phyloP scores from a whole-genome alignment of 2,113 vertebrate genomes.

The Nesogale talazaci region DNA sequence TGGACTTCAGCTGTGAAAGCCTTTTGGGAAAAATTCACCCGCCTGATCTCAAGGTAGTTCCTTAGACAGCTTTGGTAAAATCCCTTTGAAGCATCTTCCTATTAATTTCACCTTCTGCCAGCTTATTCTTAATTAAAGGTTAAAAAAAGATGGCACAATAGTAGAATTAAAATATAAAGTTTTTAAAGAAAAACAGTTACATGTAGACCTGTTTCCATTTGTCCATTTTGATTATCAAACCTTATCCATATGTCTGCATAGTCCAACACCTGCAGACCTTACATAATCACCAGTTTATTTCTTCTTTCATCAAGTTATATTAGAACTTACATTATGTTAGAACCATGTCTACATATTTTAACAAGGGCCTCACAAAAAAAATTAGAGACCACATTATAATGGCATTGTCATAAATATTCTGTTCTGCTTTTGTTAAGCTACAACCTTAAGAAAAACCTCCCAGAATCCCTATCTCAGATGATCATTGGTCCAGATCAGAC shows the following conservation, averaged over 20 bases:
- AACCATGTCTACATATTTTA: constrained; percentile 37
- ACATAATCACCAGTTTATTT: neutral
- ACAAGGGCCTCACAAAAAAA: constrained; percentile 27
- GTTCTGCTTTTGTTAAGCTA: neutral
- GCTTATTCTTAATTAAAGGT: neutral
- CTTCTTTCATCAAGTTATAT: constrained; percentile 24
- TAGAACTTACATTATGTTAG: neutral
- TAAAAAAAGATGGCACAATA: neutral
- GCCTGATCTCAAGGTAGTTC: neutral
- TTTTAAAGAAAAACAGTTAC: neutral
- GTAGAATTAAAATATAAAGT: neutral
- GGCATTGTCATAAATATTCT: neutral
- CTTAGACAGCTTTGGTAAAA: neutral
- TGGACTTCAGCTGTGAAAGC: neutral
- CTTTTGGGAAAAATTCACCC: neutral
- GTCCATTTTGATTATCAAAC: neutral
- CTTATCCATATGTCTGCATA: neutral
- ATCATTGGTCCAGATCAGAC: neutral
- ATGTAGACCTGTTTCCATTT: neutral
- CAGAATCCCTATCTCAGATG: neutral
- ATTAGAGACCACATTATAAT: neutral
- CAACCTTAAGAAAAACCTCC: neutral
- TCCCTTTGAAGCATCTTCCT: neutral
- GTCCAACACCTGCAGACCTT: neutral
- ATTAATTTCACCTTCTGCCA: neutral